Conservation (phyloP, 1,140 invertebrate genomes). For the Drosophila persimilis region DNA sequence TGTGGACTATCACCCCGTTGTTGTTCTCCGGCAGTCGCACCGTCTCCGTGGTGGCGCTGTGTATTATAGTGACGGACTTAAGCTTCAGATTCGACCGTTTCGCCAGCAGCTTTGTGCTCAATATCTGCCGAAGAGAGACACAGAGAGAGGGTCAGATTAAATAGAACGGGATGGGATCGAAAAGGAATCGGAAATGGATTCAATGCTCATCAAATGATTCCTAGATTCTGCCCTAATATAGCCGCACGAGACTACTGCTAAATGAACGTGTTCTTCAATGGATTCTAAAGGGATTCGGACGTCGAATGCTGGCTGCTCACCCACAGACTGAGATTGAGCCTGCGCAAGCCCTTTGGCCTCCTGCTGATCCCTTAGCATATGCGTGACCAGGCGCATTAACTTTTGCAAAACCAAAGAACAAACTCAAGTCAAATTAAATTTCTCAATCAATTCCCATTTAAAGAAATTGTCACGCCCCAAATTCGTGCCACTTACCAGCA, state of each 20-base stretch:
- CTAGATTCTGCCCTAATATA: constrained; percentile 27
- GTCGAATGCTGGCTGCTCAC: constrained; percentile 42
- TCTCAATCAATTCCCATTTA: no score
- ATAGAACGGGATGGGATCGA: neutral
- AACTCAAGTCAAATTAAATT: neutral
- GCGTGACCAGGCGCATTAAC: constrained; percentile 70
- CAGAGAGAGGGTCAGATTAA: constrained; percentile 18
- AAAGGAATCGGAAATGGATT: neutral
- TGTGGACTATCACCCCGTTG: constrained; percentile 89
- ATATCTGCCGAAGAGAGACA: constrained; percentile 84
- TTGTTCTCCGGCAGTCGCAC: constrained; percentile 90
- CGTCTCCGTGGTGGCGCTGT: constrained; percentile 92
- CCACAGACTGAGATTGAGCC: constrained; percentile 41
- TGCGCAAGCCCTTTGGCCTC: constrained; percentile 58
- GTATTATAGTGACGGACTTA: constrained; percentile 92
- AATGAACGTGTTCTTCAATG: constrained; percentile 18
- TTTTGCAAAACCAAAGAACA: constrained; percentile 45
- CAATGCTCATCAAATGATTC: constrained; percentile 13
- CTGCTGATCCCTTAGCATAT: constrained; percentile 76
- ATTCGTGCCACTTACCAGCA: constrained; percentile 87
- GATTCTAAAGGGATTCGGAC: constrained; percentile 31
- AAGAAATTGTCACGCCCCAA: no score
- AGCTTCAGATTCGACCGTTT: constrained; percentile 90
- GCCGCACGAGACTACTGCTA: constrained; percentile 18
- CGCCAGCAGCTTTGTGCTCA: constrained; percentile 90